Evolutionary conservation across 2,797 vertebrate genomes (phyloP), one percentile per base, ranked within the genome.

Genomic region (Intellagama lesueurii): DNA sequence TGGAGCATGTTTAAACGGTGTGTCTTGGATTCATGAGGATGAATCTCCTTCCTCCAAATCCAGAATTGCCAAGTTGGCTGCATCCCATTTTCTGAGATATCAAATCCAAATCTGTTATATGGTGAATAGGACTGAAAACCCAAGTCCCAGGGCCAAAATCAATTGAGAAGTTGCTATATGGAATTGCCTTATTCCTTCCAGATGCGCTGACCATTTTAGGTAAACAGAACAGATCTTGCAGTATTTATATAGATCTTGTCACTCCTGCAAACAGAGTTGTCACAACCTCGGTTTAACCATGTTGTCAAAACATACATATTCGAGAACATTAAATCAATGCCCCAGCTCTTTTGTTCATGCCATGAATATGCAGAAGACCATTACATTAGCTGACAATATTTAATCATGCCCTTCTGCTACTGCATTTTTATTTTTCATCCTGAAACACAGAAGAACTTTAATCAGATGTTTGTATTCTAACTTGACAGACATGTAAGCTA

Each of bases 201-300:
- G 70, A 32, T 68, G 60, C 87, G 90, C 26, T 22, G 72, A 87
- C 90, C 92, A 28, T 4, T 44, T 22, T 82, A 77, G 84, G 88
- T 91, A 91, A 88, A 64, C 91, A 93, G 26, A 90, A 22, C 24
- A 87, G 28, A 86, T 47, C 60, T 83, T 49, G 24, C 16, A 88
- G 56, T 56, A 89, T 52, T 60, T 81, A 66, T 68, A 94, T 84
- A 95, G 95, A 94, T 87, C 91, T 64, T 87, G 93, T 91, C 83
- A 81, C 70, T 72, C 64, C n/a, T 83, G 68, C n/a, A 83, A 93
- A 90, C 90, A 88, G 87, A 87, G 26, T 87, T 83, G 73, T 79
- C 90, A 40, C 28, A 14, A 83, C 87, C 44, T 69, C 92, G 93
- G 90, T 80, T 93, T 86, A 92, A 84, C 49, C 4, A 60, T 81